Percentiles rank a stretch among this genome's conserved stretches.
Evolutionary conservation across 2,797 vertebrate genomes (phyloP).

Genomic region (Aeoliscus strigatus): DNA sequence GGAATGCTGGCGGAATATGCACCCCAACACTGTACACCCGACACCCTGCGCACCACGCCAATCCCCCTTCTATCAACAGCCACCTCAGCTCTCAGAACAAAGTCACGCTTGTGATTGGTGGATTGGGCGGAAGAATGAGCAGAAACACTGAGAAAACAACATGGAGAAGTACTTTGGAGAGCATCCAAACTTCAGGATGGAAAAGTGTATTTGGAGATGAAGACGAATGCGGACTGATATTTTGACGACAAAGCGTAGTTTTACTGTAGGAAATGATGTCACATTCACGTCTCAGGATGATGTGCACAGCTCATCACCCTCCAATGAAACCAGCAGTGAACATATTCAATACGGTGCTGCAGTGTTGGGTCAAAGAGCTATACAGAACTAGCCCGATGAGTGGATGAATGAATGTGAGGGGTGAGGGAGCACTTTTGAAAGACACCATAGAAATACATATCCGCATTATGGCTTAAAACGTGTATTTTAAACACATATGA

Average conservation of each 20-base stretch:
- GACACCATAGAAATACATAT: constrained; percentile 40
- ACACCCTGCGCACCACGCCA: constrained; percentile 32
- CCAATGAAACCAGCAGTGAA: constrained; percentile 71
- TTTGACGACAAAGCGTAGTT: constrained; percentile 24
- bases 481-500: constrained; percentile 48
- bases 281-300: constrained; percentile 70
- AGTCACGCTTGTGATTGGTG: constrained; percentile 31
- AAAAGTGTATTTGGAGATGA: constrained; percentile 4
- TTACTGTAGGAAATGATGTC: constrained; percentile 58
- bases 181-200: constrained; percentile 5
- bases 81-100: constrained; percentile 29
- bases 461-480: constrained; percentile 43
- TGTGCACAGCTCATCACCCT: constrained; percentile 54
- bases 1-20: constrained; percentile 8
- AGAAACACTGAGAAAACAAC: constrained; percentile 1
- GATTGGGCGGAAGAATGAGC: constrained; percentile 3
- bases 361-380: constrained; percentile 49
- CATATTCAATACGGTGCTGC: constrained; percentile 67
- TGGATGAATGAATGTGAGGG: constrained; percentile 4
- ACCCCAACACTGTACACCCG: constrained; percentile 4
- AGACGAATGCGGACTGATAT: constrained; percentile 9
- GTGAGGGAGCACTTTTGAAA: constrained; percentile 24
- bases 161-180: background rate
- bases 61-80: constrained; percentile 34
- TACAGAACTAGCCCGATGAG: constrained; percentile 10